A percentile compares a stretch with the other conserved stretches of the same genome.
Conservation (phyloP, 2,888 invertebrate species). For the Elysia crispata region DNA sequence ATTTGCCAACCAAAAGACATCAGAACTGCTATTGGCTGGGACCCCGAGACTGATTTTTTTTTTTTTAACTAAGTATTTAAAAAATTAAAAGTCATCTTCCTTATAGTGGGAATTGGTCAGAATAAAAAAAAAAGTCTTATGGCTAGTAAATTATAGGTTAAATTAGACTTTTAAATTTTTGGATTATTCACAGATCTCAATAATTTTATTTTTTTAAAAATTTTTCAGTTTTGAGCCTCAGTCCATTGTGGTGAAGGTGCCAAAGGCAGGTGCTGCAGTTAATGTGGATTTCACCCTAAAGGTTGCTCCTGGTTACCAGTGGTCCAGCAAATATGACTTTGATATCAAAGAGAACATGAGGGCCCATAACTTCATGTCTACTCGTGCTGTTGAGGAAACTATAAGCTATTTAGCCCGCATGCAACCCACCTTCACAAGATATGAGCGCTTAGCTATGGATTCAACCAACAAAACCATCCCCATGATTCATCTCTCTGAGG, state of each 20-base stretch:
- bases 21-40: too few species aligned
- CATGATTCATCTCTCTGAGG: slow-evolving; percentile 61
- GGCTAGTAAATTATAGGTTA: too few species aligned
- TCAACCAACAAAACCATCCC: slow-evolving; percentile 52
- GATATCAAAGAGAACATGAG: slow-evolving; percentile 77
- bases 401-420: slow-evolving; percentile 54
- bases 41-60: too few species aligned
- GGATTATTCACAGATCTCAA: too few species aligned
- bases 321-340: slow-evolving; percentile 81
- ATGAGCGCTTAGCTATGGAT: slow-evolving; percentile 18
- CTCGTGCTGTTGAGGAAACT: slow-evolving; percentile 82
- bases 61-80: too few species aligned
- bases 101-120: too few species aligned
- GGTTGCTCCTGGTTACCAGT: slow-evolving; percentile 81
- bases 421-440: slow-evolving; percentile 45
- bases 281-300: slow-evolving; percentile 88
- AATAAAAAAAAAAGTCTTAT: too few species aligned
- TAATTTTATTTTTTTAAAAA: too few species aligned
- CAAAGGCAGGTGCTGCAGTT: slow-evolving; percentile 80
- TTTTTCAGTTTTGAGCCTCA: slow-evolving; percentile 76
- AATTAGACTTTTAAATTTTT: too few species aligned
- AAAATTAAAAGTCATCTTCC: too few species aligned
- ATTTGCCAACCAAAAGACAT: too few species aligned
- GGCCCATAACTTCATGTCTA: slow-evolving; percentile 82
- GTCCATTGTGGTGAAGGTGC: slow-evolving; percentile 82